A percentile compares a stretch with the other conserved stretches of the same genome.
phyloP scores from a whole-genome alignment of 1,140 invertebrate genomes.

The Cydia splendana region DNA sequence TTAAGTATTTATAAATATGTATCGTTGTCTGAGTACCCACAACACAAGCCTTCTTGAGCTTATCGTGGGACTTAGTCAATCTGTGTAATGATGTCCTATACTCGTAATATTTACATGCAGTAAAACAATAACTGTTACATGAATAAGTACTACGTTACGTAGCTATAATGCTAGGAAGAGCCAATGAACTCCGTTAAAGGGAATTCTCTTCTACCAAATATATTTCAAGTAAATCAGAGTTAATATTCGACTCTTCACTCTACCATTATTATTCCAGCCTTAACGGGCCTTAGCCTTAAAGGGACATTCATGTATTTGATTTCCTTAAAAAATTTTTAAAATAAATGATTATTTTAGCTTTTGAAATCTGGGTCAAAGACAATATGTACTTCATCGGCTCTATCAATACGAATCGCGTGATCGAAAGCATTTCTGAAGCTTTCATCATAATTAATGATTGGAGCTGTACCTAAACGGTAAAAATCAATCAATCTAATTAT shows the following conservation, averaged over 20 bases:
- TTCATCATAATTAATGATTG: slow-evolving; percentile 4
- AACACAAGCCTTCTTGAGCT: too few relatives aligned
- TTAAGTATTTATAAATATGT: too few relatives aligned
- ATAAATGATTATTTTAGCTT: not conserved
- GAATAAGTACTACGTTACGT: not conserved
- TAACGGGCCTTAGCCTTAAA: too few relatives aligned
- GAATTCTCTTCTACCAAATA: not conserved
- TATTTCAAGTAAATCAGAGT: too few relatives aligned
- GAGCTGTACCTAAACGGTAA: not conserved
- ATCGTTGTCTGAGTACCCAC: too few relatives aligned
- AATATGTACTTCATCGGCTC: not conserved
- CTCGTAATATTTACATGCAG: too few relatives aligned
- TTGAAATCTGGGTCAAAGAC: not conserved
- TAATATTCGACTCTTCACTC: too few relatives aligned
- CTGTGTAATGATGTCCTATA: too few relatives aligned
- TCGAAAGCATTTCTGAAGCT: not conserved
- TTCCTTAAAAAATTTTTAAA: not conserved
- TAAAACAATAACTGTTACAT: too few relatives aligned
- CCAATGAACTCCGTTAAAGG: not conserved
- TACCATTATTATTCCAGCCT: too few relatives aligned
- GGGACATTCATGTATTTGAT: not conserved
- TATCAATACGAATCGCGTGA: not conserved
- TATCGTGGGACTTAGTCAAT: too few relatives aligned
- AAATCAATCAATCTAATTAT: not conserved
- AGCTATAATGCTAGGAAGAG: not conserved